Percentiles rank a stretch among this genome's conserved stretches.
Conservation (phyloP, 2,113 vertebrate genomes). For the Aphelocoma coerulescens region DNA sequence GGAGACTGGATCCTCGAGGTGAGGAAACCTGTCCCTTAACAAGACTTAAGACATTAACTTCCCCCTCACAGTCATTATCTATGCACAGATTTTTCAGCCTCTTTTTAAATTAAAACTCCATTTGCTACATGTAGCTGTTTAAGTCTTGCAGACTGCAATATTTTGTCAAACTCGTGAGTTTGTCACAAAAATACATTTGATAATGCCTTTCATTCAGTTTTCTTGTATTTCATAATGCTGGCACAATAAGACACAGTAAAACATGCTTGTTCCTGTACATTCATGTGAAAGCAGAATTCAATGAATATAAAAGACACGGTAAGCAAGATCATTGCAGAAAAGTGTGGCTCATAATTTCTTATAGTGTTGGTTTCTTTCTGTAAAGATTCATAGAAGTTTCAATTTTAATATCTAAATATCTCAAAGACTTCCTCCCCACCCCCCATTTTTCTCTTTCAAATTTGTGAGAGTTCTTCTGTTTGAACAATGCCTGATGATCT, state of each 20-base stretch:
- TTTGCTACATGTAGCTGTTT: not conserved
- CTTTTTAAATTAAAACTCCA: slow-evolving; percentile 43
- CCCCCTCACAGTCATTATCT: not conserved
- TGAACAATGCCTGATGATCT: not conserved
- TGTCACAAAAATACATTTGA: not conserved
- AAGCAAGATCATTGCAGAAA: not conserved
- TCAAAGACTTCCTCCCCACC: not conserved
- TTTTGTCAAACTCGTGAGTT: not conserved
- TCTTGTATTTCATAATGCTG: not conserved
- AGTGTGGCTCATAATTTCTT: not conserved
- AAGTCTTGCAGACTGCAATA: not conserved
- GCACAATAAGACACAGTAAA: slow-evolving; percentile 11
- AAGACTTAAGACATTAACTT: not conserved
- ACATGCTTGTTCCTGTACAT: not conserved
- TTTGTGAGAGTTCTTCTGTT: not conserved
- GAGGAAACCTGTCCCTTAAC: not conserved
- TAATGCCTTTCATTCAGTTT: slow-evolving; percentile 15
- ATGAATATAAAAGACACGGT: not conserved
- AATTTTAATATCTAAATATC: not conserved
- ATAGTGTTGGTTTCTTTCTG: not conserved
- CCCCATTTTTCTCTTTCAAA: not conserved
- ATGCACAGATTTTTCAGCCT: not conserved
- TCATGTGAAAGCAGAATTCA: not conserved
- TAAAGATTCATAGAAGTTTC: not conserved
- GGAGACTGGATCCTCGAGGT: not conserved